These are phyloP conservation scores for Fulmarus glacialis DNA, from an alignment of 2,113 vertebrate species.

Conservation along the genomic window DNA sequence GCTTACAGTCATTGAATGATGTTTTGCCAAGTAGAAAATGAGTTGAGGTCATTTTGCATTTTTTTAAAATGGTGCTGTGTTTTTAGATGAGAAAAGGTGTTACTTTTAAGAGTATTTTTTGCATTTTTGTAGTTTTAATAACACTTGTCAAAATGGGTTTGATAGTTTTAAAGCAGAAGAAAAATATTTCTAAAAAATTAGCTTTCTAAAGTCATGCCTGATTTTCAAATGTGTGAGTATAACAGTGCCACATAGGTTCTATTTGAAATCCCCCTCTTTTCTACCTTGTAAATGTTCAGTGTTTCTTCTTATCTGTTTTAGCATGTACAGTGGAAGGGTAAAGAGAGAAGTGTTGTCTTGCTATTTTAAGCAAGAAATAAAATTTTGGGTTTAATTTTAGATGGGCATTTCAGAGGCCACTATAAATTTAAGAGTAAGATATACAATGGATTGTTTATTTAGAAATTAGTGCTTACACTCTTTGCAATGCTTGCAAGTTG, in stretches of 20 bases:
- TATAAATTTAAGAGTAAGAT: neutral
- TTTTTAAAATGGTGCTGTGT: neutral
- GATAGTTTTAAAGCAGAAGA: neutral
- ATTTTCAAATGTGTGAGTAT: neutral
- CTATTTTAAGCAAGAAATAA: neutral
- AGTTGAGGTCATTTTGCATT: neutral
- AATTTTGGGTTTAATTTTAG: neutral
- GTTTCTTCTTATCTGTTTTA: neutral
- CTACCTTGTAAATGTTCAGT: neutral
- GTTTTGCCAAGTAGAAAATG: neutral
- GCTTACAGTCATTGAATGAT: neutral
- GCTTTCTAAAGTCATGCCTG: neutral
- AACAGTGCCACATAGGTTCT: neutral
- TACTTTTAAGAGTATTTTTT: neutral
- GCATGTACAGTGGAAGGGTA: neutral
- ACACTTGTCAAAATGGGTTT: neutral
- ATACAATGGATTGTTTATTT: neutral
- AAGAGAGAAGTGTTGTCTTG: neutral
- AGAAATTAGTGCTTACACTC: neutral
- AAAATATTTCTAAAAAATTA: neutral
- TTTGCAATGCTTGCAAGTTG: neutral
- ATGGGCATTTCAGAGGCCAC: neutral
- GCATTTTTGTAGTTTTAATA: neutral
- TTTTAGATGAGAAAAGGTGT: neutral
- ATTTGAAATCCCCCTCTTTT: neutral